Conservation (phyloP, 2,888 invertebrate species). For the Eledona agricola region DNA sequence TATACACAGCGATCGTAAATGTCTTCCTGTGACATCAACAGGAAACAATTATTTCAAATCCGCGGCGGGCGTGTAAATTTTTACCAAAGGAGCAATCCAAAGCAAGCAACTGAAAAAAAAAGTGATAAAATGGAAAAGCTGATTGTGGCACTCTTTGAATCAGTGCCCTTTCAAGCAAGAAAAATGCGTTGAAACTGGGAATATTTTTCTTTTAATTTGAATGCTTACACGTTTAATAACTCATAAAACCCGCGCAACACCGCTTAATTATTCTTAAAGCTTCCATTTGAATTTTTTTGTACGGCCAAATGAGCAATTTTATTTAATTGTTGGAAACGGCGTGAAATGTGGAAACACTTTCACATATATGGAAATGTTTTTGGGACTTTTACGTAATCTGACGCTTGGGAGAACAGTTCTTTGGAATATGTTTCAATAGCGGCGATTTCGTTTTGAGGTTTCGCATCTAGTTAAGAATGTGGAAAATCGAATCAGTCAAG, state of each 20-base stretch:
- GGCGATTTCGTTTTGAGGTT: conserved; percentile 8
- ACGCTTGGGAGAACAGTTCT: conserved; percentile 2
- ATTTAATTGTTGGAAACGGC: conserved; percentile 10
- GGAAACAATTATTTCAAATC: too few species aligned
- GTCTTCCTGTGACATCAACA: too few species aligned
- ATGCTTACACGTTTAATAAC: conserved; percentile 18
- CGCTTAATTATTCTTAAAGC: conserved; percentile 17
- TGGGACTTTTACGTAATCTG: too few species aligned
- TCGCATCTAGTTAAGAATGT: conserved; percentile 21
- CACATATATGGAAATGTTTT: conserved; percentile 12
- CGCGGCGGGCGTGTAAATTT: too few species aligned
- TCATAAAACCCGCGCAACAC: conserved; percentile 11
- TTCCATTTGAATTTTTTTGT: too few species aligned
- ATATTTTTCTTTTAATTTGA: conserved; percentile 24
- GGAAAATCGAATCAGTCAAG: conserved; percentile 26
- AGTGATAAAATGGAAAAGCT: too few species aligned
- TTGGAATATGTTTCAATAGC: conserved; percentile 5
- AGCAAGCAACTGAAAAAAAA: too few species aligned
- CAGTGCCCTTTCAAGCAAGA: conserved; percentile 16
- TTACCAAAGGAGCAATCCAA: too few species aligned
- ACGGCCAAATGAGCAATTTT: conserved; percentile 19
- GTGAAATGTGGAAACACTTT: conserved; percentile 15
- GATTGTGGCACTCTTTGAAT: conserved; percentile 15
- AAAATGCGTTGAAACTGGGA: conserved; percentile 14
- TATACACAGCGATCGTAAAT: too few species aligned